Conservation (phyloP, 2,113 vertebrate species). For the Todiramphus saurophagus region DNA sequence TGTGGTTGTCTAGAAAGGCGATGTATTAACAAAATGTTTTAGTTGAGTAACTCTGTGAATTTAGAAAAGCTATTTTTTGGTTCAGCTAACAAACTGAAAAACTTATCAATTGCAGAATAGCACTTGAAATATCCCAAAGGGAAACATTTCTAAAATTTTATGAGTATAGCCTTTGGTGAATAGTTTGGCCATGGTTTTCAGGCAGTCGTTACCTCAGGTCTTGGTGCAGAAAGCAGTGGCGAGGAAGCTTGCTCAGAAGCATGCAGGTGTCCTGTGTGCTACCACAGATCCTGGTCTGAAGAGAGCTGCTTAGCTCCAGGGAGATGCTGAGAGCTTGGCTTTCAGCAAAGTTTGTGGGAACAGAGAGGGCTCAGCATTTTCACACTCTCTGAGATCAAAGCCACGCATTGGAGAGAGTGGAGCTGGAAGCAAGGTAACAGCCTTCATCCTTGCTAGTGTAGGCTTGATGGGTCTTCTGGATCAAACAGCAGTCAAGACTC, state of each 20-base stretch:
- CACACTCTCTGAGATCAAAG: not conserved
- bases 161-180: not conserved
- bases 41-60: not conserved
- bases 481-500: not conserved
- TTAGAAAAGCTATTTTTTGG: not conserved
- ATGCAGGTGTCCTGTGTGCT: not conserved
- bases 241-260: not conserved
- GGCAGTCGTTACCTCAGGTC: fast-evolving
- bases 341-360: not conserved
- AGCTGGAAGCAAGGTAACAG: not conserved
- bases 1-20: not conserved
- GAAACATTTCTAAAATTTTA: not conserved
- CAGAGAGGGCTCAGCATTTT: not conserved
- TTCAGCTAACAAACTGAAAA: not conserved
- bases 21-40: not conserved
- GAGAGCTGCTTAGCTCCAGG: not conserved
- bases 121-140: not conserved
- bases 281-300: not conserved
- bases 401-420: not conserved
- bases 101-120: not conserved
- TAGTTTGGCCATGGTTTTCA: not conserved
- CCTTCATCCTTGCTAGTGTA: not conserved
- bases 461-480: not conserved
- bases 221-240: not conserved
- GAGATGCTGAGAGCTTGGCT: not conserved